Evolutionary conservation across 1,140 invertebrate genomes (phyloP), one percentile per base, ranked within the genome.

Genomic region (Tyrophagus putrescentiae): DNA sequence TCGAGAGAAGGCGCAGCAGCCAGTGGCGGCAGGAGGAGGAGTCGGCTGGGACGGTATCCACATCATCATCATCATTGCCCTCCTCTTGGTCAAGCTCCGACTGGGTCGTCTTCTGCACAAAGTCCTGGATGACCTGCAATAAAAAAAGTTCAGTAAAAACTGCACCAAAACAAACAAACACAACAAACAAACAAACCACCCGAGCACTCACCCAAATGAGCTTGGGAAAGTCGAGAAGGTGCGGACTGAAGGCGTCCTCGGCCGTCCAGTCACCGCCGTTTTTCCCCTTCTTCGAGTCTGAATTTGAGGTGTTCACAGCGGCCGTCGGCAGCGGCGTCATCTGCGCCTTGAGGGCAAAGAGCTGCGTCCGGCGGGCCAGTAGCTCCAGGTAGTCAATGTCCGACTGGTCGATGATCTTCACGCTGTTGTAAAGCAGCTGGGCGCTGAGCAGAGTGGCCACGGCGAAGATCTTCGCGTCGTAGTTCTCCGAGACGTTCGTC

Each of bases 91-190:
- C n/a, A n/a, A n/a, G n/a, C n/a, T n/a, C n/a, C n/a, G n/a, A n/a
- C n/a, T n/a, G n/a, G n/a, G n/a, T n/a, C 28, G 57, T 63, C 2
- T 23, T 42, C 33, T 66, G 65, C 11, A 66, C 62, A 64, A 66
- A 66, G 50, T 66, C 65, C 41, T 66, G 65, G 16, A 66, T 64
- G n/a, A n/a, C n/a, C n/a, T n/a, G n/a, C n/a, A n/a, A n/a, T n/a
- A n/a, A n/a, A n/a, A n/a, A n/a, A n/a, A n/a, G n/a, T n/a, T n/a
- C n/a, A n/a, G n/a, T n/a, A n/a, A n/a, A n/a, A n/a, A n/a, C n/a
- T n/a, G n/a, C n/a, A n/a, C n/a, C n/a, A n/a, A n/a, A n/a, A n/a
- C n/a, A n/a, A n/a, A n/a, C n/a, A n/a, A n/a, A n/a, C n/a, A n/a
- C n/a, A n/a, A n/a, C n/a, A n/a, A n/a, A n/a, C n/a, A n/a, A n/a